Base-by-base conservation (phyloP, 2,797 vertebrate species). In the Cottoperca gobio region DNA sequence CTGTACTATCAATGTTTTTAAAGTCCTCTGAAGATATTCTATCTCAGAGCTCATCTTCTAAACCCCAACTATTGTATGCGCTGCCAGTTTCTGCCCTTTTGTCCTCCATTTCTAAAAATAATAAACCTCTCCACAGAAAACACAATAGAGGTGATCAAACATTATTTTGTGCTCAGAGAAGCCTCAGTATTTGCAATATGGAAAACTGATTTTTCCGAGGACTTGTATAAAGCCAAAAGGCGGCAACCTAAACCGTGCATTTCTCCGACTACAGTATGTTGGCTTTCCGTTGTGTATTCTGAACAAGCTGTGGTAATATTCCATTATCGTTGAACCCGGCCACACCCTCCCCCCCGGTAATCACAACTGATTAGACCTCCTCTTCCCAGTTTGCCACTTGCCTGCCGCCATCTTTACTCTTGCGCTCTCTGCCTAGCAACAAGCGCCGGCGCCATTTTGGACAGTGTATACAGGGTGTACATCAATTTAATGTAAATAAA, bases 341-440 rank as follows among this genome's bases (percentile, higher is more conserved):
- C 92, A 92, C 90, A 88, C 88, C 91, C 88, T 76, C 58, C 85
- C 87, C 82, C 86, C 85, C 84, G 46, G 83, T 86, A 85, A 89
- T 91, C 86, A 87, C 74, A 84, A 82, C 79, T 88, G 92, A 91
- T 91, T 88, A 89, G 85, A 89, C 89, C 90, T 89, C 79, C 57
- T 65, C 88, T 88, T 90, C 90, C 83, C 88, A 86, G 81, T 91
- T 91, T 90, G 85, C 88, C 88, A 81, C 86, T 89, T 85, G 74
- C 67, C 77, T 17, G 62, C 89, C 86, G 86, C 93, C 92, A 93
- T 92, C 86, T 92, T 94, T 91, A 86, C 82, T 88, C 80, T 31
- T 24, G 54, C 42, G 23, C 48, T 86, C 78, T 95, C 93, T 95
- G 93, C 94, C 94, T 95, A 94, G 93, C 94, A 95, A 94, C 94